These are phyloP conservation scores for Halichondria panicea DNA, from an alignment of 37 sponge, comb jelly and placozoan genomes.

Conservation along the genomic window DNA sequence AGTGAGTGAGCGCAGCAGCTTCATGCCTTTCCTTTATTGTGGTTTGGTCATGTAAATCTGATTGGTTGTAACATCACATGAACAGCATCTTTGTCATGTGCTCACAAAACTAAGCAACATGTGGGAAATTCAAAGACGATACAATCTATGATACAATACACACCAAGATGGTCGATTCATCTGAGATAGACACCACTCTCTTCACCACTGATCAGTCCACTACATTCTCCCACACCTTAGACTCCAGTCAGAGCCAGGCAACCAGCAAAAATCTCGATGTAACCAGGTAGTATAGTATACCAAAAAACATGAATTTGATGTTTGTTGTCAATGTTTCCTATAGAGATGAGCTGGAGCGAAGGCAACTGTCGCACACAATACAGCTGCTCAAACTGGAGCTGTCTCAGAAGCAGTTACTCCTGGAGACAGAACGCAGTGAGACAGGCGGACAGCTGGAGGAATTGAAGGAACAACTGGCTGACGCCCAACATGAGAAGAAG, in stretches of 20 bases:
- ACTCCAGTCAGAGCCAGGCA: conserved; percentile 31
- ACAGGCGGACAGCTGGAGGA: conserved; percentile 60
- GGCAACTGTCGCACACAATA: conserved; percentile 70
- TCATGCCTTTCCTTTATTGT: too few relatives aligned
- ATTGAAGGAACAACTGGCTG: conserved; percentile 70
- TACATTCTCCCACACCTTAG: conserved; percentile 46
- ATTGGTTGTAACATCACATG: too few relatives aligned
- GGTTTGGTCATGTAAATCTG: too few relatives aligned
- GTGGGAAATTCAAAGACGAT: too few relatives aligned
- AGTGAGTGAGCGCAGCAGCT: too few relatives aligned
- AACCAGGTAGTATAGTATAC: conserved; percentile 13
- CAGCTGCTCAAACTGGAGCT: conserved; percentile 80
- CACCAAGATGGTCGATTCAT: background rate
- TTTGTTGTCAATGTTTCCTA: background rate
- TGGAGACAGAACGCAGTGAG: conserved; percentile 65
- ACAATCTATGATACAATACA: background rate
- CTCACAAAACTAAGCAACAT: background rate
- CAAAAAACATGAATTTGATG: background rate
- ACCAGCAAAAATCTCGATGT: conserved; percentile 14
- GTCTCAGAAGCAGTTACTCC: conserved; percentile 75
- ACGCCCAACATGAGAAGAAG: conserved; percentile 63
- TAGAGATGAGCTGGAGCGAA: conserved; percentile 60
- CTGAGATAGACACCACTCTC: conserved; percentile 27
- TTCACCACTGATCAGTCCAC: conserved; percentile 5
- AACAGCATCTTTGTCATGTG: too few relatives aligned